Conservation (phyloP, 2,797 vertebrate species). For the Pyrrhura leucotis region DNA sequence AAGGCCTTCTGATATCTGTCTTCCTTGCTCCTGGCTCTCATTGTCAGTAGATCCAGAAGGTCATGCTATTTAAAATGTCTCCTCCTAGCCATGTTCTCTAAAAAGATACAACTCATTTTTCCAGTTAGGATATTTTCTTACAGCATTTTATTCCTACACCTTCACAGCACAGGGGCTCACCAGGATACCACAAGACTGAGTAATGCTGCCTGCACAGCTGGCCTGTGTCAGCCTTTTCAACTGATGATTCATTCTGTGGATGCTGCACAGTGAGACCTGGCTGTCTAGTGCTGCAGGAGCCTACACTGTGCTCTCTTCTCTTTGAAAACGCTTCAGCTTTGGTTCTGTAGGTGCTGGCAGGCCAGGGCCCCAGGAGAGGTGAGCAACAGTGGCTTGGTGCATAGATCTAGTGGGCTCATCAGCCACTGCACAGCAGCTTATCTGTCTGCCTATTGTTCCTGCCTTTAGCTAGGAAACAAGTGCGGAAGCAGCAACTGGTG, state of each 20-base stretch:
- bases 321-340: neutral
- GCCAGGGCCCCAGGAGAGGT: neutral
- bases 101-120: neutral
- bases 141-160: neutral
- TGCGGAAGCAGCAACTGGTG: no score
- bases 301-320: neutral
- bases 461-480: neutral
- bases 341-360: neutral
- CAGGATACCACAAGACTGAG: neutral
- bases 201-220: neutral
- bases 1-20: neutral
- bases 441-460: neutral
- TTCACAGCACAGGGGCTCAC: neutral
- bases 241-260: neutral
- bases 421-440: neutral
- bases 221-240: neutral
- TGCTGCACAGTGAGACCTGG: neutral
- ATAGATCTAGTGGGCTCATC: neutral
- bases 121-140: neutral
- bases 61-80: neutral
- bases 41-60: neutral
- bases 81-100: neutral
- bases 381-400: neutral
- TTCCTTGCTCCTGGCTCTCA: neutral
- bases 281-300: accelerated